phyloP scores from a whole-genome alignment of 2,797 vertebrate species.

The Spondyliosoma cantharus region DNA sequence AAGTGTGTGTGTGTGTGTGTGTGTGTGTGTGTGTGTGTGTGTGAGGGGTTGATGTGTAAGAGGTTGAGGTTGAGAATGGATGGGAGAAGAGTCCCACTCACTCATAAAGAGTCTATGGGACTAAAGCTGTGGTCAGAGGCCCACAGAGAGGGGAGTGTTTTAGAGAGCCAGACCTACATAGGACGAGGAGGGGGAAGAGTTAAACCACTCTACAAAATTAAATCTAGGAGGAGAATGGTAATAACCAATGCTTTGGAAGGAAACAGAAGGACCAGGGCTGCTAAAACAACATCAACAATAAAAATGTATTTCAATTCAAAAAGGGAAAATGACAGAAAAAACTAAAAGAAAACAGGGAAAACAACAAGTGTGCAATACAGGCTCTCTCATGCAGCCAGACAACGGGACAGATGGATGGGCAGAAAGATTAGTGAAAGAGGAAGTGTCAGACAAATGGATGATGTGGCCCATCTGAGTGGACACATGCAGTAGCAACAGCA shows the following conservation, averaged over 20 bases:
- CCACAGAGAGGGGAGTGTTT: constrained; percentile 56
- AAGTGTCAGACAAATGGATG: constrained; percentile 25
- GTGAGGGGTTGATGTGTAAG: constrained; percentile 24
- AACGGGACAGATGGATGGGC: constrained; percentile 46
- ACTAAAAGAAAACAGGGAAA: constrained; percentile 32
- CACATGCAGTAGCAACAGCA: constrained; percentile 67
- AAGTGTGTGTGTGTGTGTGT: too few species aligned
- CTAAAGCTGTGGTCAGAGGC: constrained; percentile 50
- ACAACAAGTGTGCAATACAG: constrained; percentile 52
- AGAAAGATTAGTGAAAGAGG: constrained; percentile 49
- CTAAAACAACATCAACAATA: constrained; percentile 61
- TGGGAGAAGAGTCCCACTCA: constrained; percentile 50
- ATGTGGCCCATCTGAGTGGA: constrained; percentile 30
- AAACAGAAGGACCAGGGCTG: constrained; percentile 55
- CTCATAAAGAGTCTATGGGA: constrained; percentile 57
- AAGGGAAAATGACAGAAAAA: constrained; percentile 24
- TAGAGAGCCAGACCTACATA: constrained; percentile 63
- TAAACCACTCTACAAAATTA: constrained; percentile 60
- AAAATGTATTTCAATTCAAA: constrained; percentile 48
- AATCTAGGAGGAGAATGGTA: constrained; percentile 56
- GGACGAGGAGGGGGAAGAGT: constrained; percentile 35
- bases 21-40: neutral
- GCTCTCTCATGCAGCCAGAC: constrained; percentile 58
- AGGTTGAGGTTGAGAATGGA: constrained; percentile 46
- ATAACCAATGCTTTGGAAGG: constrained; percentile 58